phyloP scores from a whole-genome alignment of 2,888 invertebrate species.

The Furcula furcula region DNA sequence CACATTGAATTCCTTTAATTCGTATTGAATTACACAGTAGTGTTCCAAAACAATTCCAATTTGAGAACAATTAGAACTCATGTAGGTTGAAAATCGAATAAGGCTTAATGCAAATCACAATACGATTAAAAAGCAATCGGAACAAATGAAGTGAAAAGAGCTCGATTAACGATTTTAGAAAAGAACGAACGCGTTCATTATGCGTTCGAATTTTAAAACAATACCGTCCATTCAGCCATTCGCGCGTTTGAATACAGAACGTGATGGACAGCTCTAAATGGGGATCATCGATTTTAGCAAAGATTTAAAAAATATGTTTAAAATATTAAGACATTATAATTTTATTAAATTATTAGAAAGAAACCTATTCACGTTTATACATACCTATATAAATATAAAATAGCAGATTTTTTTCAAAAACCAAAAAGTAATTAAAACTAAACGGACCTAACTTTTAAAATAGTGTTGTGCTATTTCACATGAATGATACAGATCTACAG shows the following conservation, averaged over 20 bases:
- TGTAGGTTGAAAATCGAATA: conserved; percentile 51
- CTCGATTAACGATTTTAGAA: conserved; percentile 72
- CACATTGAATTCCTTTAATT: conserved; percentile 69
- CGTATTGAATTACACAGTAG: conserved; percentile 74
- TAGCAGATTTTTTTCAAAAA: too few relatives aligned
- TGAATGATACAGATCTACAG: too few relatives aligned
- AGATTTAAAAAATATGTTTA: too few relatives aligned
- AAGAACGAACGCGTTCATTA: conserved; percentile 63
- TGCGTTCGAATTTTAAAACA: conserved; percentile 74
- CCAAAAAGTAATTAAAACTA: too few relatives aligned
- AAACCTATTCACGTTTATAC: too few relatives aligned
- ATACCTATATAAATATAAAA: too few relatives aligned
- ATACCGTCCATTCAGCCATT: conserved; percentile 68
- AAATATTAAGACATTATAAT: too few relatives aligned
- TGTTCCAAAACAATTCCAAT: conserved; percentile 56
- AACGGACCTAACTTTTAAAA: too few relatives aligned
- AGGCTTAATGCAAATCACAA: conserved; percentile 52
- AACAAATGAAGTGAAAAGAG: conserved; percentile 76
- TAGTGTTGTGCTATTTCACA: too few relatives aligned
- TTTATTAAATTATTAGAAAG: too few relatives aligned
- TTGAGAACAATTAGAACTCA: conserved; percentile 48
- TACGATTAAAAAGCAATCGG: conserved; percentile 50
- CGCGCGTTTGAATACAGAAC: conserved; percentile 71
- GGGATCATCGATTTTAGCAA: conserved; percentile 1
- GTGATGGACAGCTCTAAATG: conserved; percentile 47